Percentiles rank a stretch among this genome's conserved stretches.
These are phyloP conservation scores for Drosophila repletoides DNA, from an alignment of 1,140 invertebrate species.

Conservation along the genomic window DNA sequence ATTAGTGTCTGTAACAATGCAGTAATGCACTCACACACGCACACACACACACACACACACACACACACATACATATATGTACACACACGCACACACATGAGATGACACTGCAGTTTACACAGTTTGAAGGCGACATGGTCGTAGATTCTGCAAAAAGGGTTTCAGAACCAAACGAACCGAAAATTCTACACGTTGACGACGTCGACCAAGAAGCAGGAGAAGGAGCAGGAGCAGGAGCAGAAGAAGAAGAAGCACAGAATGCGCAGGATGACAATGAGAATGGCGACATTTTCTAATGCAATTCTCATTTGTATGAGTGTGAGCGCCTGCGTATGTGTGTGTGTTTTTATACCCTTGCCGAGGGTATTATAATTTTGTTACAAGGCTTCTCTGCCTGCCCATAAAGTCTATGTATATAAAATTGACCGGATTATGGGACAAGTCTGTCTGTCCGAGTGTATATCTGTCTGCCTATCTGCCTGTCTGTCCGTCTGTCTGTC, in stretches of 20 bases:
- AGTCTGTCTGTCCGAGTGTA: no score
- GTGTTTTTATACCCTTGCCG: conserved; percentile 8
- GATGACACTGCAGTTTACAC: conserved; percentile 60
- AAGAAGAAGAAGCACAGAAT: conserved; percentile 25
- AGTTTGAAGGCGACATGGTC: conserved; percentile 53
- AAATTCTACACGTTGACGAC: conserved; percentile 65
- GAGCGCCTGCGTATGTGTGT: neutral
- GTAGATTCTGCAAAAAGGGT: conserved; percentile 73
- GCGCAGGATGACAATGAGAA: conserved; percentile 39
- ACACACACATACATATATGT: neutral
- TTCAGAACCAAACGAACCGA: conserved; percentile 75
- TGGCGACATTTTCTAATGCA: conserved; percentile 66
- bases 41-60: neutral
- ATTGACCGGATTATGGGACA: no score
- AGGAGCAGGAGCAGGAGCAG: conserved; percentile 17
- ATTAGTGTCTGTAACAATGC: conserved; percentile 74
- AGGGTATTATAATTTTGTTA: no score
- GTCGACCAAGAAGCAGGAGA: conserved; percentile 26
- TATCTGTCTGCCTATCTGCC: no score
- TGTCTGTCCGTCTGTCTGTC: no score
- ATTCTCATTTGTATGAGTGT: conserved; percentile 37
- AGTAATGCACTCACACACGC: conserved; percentile 44
- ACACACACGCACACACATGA: neutral
- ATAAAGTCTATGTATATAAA: no score
- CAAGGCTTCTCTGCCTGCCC: no score